These are phyloP conservation scores for Oxyura jamaicensis DNA, from an alignment of 2,113 vertebrate genomes.

Conservation along the genomic window DNA sequence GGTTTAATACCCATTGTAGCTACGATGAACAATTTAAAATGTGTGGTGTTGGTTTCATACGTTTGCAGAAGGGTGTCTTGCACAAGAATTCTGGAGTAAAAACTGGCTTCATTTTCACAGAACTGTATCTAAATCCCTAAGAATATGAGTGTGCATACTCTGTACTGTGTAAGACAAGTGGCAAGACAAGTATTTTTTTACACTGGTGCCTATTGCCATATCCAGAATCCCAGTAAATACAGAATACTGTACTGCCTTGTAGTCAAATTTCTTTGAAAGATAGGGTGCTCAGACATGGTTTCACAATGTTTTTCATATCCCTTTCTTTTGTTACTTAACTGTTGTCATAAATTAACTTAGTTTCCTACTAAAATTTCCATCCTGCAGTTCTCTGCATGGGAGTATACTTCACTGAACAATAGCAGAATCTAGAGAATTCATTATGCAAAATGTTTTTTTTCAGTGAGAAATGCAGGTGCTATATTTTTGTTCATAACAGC, in stretches of 20 bases:
- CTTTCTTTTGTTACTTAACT: background rate
- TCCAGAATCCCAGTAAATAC: background rate
- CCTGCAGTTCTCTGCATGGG: constrained; percentile 36
- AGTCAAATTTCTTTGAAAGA: background rate
- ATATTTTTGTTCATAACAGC: background rate
- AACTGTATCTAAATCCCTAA: background rate
- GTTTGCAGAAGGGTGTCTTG: background rate
- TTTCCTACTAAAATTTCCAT: constrained; percentile 16
- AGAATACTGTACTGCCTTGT: background rate
- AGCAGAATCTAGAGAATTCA: constrained; percentile 28
- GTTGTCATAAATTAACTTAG: constrained; percentile 28
- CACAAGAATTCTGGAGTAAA: background rate
- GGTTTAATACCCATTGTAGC: constrained; percentile 45
- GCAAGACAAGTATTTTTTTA: background rate
- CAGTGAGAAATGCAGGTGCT: constrained; percentile 22
- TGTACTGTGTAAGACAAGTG: background rate
- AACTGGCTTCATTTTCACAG: background rate
- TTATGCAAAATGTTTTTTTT: constrained; percentile 19
- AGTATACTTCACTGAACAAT: constrained; percentile 36
- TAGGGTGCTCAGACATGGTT: background rate
- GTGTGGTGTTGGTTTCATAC: constrained; percentile 20
- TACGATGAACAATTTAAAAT: constrained; percentile 28
- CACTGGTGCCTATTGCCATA: background rate
- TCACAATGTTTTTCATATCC: background rate
- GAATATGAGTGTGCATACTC: background rate